Evolutionary conservation across 2,113 vertebrate species (phyloP), one percentile per base, ranked within the genome.

Genomic region (Anguilla rostrata): DNA sequence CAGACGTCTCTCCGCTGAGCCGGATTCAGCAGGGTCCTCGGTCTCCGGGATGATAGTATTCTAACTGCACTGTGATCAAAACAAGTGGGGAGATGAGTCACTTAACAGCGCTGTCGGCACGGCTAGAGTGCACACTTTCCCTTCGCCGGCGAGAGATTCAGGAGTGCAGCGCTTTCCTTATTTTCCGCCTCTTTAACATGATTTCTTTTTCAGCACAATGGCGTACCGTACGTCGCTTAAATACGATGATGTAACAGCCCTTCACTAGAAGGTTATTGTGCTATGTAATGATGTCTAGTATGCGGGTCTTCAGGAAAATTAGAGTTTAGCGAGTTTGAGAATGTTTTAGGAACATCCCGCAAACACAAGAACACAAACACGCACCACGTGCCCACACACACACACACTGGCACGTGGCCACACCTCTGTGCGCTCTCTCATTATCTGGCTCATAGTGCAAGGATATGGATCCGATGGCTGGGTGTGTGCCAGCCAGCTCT

Each of bases 331-430:
- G 26, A 34, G 71, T 34, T 34, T 29, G 22, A 75, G 71, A 75
- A 34, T 75, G 26, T 34, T 12, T 75, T 34, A 4, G 34, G 71
- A n/a, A n/a, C 40, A 53, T 66, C 60, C 18, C 60, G 66, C 60
- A 34, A 12, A 78, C 29, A 86, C 43, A 22, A 43, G 41, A n/a
- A 56, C 15, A 39, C 40, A 82, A n/a, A 56, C 9, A 71, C 81
- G 53, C 26, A 71, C 79, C 3, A 75, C 80, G 11, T 5, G 46
- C 40, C 18, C 34, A 84, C 63, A 26, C 5, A 71, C 39, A 46
- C 60, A 80, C 49, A 85, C 78, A 80, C 78, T 79, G 63, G 84
- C 78, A 81, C 88, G n/a, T 22, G 46, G 39, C n/a, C 84, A 85
- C 71, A 85, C 29, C 66, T 34, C 41, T 81, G 39, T 81, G 43